Evolutionary conservation across 2,797 vertebrate genomes (phyloP).

Genomic region (Urosaurus nigricauda): DNA sequence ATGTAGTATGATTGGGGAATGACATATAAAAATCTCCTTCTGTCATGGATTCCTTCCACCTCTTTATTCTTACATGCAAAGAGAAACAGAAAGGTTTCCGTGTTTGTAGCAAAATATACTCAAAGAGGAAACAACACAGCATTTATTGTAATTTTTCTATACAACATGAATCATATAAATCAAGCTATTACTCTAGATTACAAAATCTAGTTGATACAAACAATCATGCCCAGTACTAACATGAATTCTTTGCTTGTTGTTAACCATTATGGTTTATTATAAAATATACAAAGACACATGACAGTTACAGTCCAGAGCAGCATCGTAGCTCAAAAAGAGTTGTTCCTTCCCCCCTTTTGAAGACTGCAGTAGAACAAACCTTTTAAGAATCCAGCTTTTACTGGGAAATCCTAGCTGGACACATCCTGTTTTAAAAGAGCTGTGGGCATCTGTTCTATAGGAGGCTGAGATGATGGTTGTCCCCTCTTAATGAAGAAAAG

Average conservation of each 20-base stretch:
- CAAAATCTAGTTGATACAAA: conserved; percentile 54
- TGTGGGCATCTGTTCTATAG: conserved; percentile 17
- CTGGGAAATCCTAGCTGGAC: conserved; percentile 29
- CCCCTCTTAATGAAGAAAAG: conserved; percentile 29
- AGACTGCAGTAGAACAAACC: neutral
- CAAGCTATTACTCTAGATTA: conserved; percentile 45
- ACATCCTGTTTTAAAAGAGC: conserved; percentile 1
- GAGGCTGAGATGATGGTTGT: conserved; percentile 10
- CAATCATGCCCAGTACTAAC: conserved; percentile 42
- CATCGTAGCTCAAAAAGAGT: neutral
- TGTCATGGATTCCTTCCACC: neutral
- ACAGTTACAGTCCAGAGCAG: conserved; percentile 12
- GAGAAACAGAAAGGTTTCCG: neutral
- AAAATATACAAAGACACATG: neutral
- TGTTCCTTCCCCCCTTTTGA: neutral
- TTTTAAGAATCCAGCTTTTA: conserved; percentile 21
- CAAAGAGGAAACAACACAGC: neutral
- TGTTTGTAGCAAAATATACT: neutral
- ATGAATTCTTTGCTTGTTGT: conserved; percentile 47
- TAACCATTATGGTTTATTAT: neutral
- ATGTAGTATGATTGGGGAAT: neutral
- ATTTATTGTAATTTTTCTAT: conserved; percentile 15
- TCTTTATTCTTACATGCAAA: neutral
- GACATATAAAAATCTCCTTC: no score
- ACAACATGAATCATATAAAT: conserved; percentile 16